Conservation (phyloP, 2,113 vertebrate genomes). For the Thymallus thymallus region DNA sequence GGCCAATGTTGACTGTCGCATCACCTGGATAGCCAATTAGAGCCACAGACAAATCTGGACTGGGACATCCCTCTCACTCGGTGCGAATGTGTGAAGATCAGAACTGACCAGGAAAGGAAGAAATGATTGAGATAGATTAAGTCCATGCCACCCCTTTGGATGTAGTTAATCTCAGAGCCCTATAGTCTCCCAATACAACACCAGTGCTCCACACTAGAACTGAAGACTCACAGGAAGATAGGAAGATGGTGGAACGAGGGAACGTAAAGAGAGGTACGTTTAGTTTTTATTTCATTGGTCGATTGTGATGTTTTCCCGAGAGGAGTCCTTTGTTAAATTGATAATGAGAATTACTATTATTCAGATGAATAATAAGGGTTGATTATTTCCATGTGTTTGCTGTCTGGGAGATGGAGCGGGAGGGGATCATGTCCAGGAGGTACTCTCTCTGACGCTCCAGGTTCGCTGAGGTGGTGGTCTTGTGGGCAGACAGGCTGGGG, state of each 20-base stretch:
- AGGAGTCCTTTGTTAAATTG: conserved; percentile 58
- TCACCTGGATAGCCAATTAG: conserved; percentile 44
- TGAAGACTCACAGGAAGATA: conserved; percentile 26
- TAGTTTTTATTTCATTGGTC: conserved; percentile 44
- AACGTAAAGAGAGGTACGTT: conserved; percentile 19
- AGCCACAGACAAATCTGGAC: conserved; percentile 29
- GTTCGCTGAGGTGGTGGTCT: conserved; percentile 77
- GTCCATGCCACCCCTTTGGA: conserved; percentile 26
- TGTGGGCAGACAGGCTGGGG: conserved; percentile 88
- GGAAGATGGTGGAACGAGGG: conserved; percentile 40
- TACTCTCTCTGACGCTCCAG: conserved; percentile 96
- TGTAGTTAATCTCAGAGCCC: conserved; percentile 31
- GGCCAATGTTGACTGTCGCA: conserved; percentile 20
- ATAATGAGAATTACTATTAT: conserved; percentile 67
- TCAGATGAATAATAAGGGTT: conserved; percentile 52
- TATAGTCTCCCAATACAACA: conserved; percentile 23
- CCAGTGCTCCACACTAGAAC: conserved; percentile 27
- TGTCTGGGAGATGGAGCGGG: conserved; percentile 93
- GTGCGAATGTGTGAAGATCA: conserved; percentile 30
- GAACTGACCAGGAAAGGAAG: conserved; percentile 32
- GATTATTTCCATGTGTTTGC: conserved; percentile 92
- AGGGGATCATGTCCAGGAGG: conserved; percentile 97
- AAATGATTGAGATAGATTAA: conserved; percentile 36
- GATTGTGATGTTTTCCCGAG: conserved; percentile 31
- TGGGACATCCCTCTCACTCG: conserved; percentile 30